These are phyloP conservation scores for Heterodera filipjevi DNA, from an alignment of 2,888 invertebrate genomes.

Conservation along the genomic window DNA sequence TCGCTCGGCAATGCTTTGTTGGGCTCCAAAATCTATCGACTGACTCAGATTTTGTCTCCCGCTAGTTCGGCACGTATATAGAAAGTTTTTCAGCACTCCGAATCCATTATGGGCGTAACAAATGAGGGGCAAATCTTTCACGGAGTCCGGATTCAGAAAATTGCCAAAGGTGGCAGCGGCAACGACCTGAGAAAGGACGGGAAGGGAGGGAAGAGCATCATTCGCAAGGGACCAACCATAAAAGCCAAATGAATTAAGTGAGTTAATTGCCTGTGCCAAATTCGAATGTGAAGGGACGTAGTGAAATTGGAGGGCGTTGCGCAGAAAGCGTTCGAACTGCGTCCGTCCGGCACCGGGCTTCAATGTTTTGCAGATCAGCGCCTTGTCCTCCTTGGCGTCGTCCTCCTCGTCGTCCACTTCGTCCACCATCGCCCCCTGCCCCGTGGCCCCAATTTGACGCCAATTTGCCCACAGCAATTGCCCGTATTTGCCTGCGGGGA, in stretches of 20 bases:
- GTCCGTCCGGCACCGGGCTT: conserved; percentile 51
- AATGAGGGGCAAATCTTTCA: conserved; percentile 60
- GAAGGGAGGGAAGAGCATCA: no score
- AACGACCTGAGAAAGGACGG: conserved; percentile 30
- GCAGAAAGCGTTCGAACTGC: conserved; percentile 60
- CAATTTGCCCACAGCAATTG: conserved; percentile 63
- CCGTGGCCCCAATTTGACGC: conserved; percentile 55
- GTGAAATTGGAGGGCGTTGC: conserved; percentile 58
- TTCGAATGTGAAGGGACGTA: conserved; percentile 57
- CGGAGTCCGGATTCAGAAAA: conserved; percentile 56
- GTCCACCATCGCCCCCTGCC: conserved; percentile 53
- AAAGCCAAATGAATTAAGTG: neutral
- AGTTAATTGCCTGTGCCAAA: conserved; percentile 51
- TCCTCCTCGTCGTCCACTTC: conserved; percentile 58
- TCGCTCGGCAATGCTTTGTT: neutral
- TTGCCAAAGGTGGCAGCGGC: conserved; percentile 62
- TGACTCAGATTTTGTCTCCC: neutral
- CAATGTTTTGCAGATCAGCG: conserved; percentile 54
- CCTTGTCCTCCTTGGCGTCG: conserved; percentile 54
- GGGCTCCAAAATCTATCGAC: neutral
- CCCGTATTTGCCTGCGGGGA: conserved; percentile 55
- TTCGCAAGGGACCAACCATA: no score
- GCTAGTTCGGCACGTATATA: conserved; percentile 52
- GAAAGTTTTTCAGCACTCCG: conserved; percentile 63
- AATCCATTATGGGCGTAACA: conserved; percentile 59